Evolutionary conservation across 2,888 invertebrate species (phyloP).

Genomic region (Pseudococcus longispinus): DNA sequence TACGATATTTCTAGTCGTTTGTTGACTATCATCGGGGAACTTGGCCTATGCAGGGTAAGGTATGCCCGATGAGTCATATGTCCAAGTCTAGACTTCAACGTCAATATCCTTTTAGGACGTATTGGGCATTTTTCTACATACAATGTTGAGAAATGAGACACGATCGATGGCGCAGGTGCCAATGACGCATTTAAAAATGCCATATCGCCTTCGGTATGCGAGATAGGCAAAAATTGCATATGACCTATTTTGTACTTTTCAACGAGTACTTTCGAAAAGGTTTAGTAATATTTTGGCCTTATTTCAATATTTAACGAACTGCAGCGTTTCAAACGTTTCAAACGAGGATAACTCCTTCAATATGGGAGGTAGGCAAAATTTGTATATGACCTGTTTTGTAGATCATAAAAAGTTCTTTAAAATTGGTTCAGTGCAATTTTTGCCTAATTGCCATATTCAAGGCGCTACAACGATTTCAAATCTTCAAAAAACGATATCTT

Average conservation of each 20-base stretch:
- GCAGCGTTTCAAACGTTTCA: too few species aligned
- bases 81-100: not conserved
- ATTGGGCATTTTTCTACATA: not conserved
- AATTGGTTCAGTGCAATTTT: too few species aligned
- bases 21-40: not conserved
- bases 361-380: too few species aligned
- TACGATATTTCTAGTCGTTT: not conserved
- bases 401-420: too few species aligned
- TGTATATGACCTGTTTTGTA: too few species aligned
- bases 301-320: too few species aligned
- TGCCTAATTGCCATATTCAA: too few species aligned
- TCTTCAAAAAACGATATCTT: not conserved
- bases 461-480: too few species aligned
- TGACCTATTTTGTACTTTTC: not conserved
- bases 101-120: not conserved
- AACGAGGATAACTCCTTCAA: too few species aligned
- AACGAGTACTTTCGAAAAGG: too few species aligned
- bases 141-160: not conserved
- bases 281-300: too few species aligned
- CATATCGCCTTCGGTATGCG: not conserved
- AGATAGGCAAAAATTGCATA: not conserved
- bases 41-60: not conserved
- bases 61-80: not conserved
- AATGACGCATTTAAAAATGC: not conserved
- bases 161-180: not conserved